A percentile compares a stretch with the other conserved stretches of the same genome.
phyloP scores from a whole-genome alignment of 2,888 invertebrate genomes.

The Meta bourneti region DNA sequence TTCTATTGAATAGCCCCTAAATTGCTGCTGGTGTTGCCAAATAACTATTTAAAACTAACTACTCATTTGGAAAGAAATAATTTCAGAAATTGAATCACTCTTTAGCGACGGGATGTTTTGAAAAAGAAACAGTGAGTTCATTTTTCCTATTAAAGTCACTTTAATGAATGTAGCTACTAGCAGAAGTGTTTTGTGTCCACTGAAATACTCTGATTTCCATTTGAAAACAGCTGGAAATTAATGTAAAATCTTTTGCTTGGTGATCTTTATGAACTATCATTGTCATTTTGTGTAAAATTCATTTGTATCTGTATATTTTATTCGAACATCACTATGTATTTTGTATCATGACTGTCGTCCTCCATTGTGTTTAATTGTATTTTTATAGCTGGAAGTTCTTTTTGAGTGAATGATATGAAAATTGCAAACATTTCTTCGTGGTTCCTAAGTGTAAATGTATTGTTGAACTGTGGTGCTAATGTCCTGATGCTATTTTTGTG shows the following conservation, averaged over 20 bases:
- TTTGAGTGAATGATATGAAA: slow-evolving; percentile 33
- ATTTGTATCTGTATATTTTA: slow-evolving; percentile 37
- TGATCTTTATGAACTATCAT: background rate
- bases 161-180: too few relatives aligned
- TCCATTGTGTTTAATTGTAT: slow-evolving; percentile 13
- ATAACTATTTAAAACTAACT: too few relatives aligned
- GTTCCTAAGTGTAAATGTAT: slow-evolving; percentile 50
- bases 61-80: too few relatives aligned
- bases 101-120: too few relatives aligned
- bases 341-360: slow-evolving; percentile 38
- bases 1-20: too few relatives aligned
- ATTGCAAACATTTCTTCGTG: slow-evolving; percentile 27
- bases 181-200: too few relatives aligned
- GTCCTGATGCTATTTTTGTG: slow-evolving; percentile 71
- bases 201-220: too few relatives aligned
- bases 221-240: too few relatives aligned
- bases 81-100: too few relatives aligned
- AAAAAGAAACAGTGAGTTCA: too few relatives aligned
- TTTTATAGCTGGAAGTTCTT: slow-evolving; percentile 27
- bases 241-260: background rate
- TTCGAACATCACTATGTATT: slow-evolving; percentile 27
- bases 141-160: too few relatives aligned
- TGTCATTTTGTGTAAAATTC: slow-evolving; percentile 13
- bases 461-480: slow-evolving; percentile 66
- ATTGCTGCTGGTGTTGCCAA: too few relatives aligned